phyloP scores from a whole-genome alignment of 2,888 invertebrate species.

The Drosophila planitibia region DNA sequence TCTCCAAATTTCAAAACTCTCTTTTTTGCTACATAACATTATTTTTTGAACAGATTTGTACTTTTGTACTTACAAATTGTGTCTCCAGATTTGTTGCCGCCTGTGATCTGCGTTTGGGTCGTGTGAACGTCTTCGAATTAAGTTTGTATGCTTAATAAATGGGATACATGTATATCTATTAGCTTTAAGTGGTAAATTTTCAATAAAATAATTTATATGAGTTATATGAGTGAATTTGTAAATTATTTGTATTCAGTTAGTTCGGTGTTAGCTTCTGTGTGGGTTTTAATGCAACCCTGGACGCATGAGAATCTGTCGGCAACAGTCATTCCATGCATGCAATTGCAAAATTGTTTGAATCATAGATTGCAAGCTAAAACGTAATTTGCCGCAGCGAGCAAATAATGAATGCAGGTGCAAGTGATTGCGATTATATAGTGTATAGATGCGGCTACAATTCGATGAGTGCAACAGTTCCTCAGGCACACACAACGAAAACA shows the following conservation, averaged over 20 bases:
- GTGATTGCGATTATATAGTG: not conserved
- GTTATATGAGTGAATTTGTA: not conserved
- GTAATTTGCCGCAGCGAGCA: not conserved
- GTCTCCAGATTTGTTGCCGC: conserved; percentile 80
- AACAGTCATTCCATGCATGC: not conserved
- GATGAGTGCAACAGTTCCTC: not conserved
- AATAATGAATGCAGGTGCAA: not conserved
- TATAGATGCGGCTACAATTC: not conserved
- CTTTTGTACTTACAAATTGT: conserved; percentile 82
- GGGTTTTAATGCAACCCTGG: not conserved
- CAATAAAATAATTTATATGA: not conserved
- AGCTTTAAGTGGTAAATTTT: not conserved
- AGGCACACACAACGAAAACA: not conserved
- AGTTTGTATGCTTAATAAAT: conserved; percentile 80
- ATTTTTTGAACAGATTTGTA: conserved; percentile 20
- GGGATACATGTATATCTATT: conserved; percentile 19
- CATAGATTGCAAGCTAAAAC: not conserved
- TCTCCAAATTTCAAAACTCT: not conserved
- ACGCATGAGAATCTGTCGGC: not conserved
- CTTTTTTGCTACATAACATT: not conserved
- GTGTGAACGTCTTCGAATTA: conserved; percentile 85
- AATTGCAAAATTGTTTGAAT: not conserved
- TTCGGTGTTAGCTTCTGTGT: too few species aligned
- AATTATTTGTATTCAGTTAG: not conserved
- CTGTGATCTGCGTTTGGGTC: conserved; percentile 82